These are phyloP conservation scores for Malurus elegans DNA, from an alignment of 2,113 vertebrate species.

Conservation along the genomic window DNA sequence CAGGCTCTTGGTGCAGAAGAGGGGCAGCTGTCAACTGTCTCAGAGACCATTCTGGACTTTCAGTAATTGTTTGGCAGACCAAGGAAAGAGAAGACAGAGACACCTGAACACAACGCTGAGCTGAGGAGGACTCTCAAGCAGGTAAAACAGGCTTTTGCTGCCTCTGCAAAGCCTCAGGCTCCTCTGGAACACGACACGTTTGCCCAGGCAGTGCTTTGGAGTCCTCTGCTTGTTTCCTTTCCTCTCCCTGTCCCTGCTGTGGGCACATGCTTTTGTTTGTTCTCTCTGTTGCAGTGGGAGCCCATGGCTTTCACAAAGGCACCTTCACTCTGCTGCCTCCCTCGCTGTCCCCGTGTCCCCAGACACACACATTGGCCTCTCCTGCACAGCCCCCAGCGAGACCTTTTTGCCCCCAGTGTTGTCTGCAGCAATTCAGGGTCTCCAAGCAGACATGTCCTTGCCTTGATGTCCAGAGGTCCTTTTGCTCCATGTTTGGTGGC, in stretches of 20 bases:
- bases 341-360: not conserved
- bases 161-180: not conserved
- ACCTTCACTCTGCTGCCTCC: not conserved
- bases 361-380: not conserved
- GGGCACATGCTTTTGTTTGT: not conserved
- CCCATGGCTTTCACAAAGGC: not conserved
- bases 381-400: fast-evolving
- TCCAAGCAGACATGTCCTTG: not conserved
- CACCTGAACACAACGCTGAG: slow-evolving; percentile 41
- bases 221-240: not conserved
- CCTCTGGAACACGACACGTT: fast-evolving
- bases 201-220: not conserved
- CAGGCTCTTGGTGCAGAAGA: not conserved
- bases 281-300: not conserved
- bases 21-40: not conserved
- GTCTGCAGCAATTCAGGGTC: not conserved
- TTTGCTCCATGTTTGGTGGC: not conserved
- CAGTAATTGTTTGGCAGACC: not conserved
- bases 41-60: not conserved
- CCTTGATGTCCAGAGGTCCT: not conserved
- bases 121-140: slow-evolving; percentile 67
- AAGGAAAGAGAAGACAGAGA: not conserved
- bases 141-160: not conserved
- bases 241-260: not conserved
- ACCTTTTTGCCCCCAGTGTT: not conserved